Percentiles rank a stretch among this genome's conserved stretches.
These are phyloP conservation scores for Tympanoctomys barrerae DNA, from an alignment of 2,797 vertebrate species.

Conservation along the genomic window DNA sequence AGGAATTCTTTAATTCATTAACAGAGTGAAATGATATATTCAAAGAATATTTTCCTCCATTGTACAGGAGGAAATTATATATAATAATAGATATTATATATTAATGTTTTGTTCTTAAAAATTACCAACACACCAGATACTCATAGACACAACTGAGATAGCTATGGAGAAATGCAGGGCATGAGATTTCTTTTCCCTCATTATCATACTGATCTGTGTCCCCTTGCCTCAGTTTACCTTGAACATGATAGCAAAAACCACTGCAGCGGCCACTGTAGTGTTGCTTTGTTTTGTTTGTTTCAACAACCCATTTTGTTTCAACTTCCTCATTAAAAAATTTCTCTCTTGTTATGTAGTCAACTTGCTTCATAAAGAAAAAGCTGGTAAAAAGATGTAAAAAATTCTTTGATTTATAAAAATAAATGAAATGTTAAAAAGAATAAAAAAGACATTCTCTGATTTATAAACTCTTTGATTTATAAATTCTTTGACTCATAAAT, in stretches of 20 bases:
- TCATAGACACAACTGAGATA: not conserved
- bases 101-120: constrained; percentile 13
- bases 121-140: not conserved
- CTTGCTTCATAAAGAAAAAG: not conserved
- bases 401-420: not conserved
- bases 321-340: not conserved
- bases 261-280: not conserved
- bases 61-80: not conserved
- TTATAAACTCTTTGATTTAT: too few species aligned
- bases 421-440: not conserved
- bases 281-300: not conserved
- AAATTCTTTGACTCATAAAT: not conserved
- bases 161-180: not conserved
- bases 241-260: not conserved
- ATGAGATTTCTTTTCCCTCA: not conserved
- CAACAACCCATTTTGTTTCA: not conserved
- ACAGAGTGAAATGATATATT: not conserved
- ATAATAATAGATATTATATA: not conserved
- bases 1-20: not conserved
- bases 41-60: not conserved
- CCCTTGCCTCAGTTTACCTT: not conserved
- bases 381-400: not conserved
- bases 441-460: too few species aligned
- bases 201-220: not conserved
- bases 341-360: not conserved